Conservation (phyloP, 2,797 vertebrate species). For the Chelon labrosus region DNA sequence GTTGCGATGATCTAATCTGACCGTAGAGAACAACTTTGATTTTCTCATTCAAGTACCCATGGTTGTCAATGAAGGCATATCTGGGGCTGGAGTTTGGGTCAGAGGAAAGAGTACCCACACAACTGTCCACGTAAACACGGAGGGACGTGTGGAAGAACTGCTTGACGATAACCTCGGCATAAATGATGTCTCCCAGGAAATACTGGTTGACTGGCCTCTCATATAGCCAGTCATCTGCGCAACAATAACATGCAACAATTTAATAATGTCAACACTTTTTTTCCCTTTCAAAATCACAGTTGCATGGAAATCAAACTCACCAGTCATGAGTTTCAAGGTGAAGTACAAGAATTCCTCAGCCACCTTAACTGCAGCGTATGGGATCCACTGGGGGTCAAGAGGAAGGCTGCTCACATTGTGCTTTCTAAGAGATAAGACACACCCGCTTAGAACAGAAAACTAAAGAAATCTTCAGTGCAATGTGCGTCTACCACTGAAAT, state of each 20-base stretch:
- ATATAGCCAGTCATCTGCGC: slow-evolving; percentile 72
- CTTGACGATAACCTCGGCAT: slow-evolving; percentile 72
- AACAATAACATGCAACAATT: slow-evolving; percentile 6
- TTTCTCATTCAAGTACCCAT: slow-evolving; percentile 62
- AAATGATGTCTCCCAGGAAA: slow-evolving; percentile 70
- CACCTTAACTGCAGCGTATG: slow-evolving; percentile 70
- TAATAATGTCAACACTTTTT: background rate
- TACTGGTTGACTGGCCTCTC: slow-evolving; percentile 68
- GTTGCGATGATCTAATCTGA: background rate
- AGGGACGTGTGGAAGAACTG: slow-evolving; percentile 77
- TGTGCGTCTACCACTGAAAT: background rate
- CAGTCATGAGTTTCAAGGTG: slow-evolving; percentile 78
- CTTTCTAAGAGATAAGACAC: slow-evolving; percentile 57
- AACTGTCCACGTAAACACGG: slow-evolving; percentile 74
- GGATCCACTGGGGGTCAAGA: slow-evolving; percentile 74
- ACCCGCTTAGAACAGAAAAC: slow-evolving; percentile 17
- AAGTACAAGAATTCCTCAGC: slow-evolving; percentile 79
- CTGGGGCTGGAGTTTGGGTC: slow-evolving; percentile 48
- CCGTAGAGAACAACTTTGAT: background rate
- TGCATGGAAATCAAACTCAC: slow-evolving; percentile 51
- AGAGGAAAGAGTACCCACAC: slow-evolving; percentile 64
- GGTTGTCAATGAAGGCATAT: slow-evolving; percentile 76
- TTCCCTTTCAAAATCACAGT: background rate
- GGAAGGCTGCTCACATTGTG: slow-evolving; percentile 81
- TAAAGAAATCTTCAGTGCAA: background rate